A percentile compares a stretch with the other conserved stretches of the same genome.
Evolutionary conservation across 2,888 invertebrate species (phyloP).

Genomic region (Hydriomena furcata): DNA sequence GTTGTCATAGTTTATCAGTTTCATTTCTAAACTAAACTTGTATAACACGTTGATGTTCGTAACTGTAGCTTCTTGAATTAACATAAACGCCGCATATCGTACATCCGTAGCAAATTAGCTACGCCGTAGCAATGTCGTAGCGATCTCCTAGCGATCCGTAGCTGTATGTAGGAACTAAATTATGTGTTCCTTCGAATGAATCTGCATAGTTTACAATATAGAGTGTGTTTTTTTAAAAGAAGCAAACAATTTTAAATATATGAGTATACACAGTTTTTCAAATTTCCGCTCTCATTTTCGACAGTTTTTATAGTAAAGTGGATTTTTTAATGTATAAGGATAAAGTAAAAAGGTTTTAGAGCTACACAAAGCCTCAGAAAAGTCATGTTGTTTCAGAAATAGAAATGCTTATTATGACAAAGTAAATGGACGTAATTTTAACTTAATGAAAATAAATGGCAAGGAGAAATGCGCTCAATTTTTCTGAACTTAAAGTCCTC

Average conservation of each 20-base stretch:
- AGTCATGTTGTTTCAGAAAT: not conserved
- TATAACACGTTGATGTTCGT: not conserved
- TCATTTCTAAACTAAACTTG: slow-evolving; percentile 5
- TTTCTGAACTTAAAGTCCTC: not conserved
- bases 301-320: not conserved
- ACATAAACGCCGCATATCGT: slow-evolving; percentile 29
- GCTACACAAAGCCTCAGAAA: not conserved
- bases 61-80: slow-evolving; percentile 27
- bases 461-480: not conserved
- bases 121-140: slow-evolving; percentile 20
- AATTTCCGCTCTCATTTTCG: not conserved
- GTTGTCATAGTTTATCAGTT: no score
- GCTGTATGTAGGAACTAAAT: slow-evolving; percentile 3
- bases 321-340: slow-evolving; percentile 7
- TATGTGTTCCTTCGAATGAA: slow-evolving; percentile 4
- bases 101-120: slow-evolving; percentile 30
- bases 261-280: not conserved
- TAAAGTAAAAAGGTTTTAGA: slow-evolving; percentile 6
- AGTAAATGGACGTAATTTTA: not conserved
- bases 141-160: slow-evolving; percentile 27
- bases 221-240: not conserved
- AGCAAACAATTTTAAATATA: slow-evolving; percentile 1
- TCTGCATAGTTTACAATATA: slow-evolving; percentile 4
- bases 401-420: not conserved
- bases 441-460: slow-evolving; percentile 1